phyloP scores from a whole-genome alignment of 2,888 invertebrate species.

The Nineta flava region DNA sequence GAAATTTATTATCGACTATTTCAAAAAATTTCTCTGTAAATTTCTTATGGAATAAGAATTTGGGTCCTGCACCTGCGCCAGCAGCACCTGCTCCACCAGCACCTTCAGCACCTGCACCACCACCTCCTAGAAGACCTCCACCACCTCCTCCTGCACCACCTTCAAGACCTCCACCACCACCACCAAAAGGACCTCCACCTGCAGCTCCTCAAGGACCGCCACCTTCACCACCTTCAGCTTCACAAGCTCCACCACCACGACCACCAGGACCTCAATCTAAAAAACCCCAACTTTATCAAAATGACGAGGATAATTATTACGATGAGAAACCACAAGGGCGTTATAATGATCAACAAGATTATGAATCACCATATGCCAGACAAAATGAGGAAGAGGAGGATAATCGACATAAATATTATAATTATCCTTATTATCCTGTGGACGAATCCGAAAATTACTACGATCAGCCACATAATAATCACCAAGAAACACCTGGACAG shows the following conservation, averaged over 20 bases:
- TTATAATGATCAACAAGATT: too few relatives aligned
- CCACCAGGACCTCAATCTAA: conserved; percentile 16
- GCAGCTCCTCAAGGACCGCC: conserved; percentile 9
- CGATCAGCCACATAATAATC: neutral
- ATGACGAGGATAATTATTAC: conserved; percentile 3
- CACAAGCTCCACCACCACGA: conserved; percentile 11
- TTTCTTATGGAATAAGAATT: neutral
- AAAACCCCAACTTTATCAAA: neutral
- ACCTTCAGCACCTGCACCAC: neutral
- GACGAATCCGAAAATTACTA: neutral
- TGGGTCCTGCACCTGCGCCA: neutral
- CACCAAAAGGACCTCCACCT: conserved; percentile 11
- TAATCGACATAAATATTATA: conserved; percentile 9
- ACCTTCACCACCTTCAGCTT: conserved; percentile 4
- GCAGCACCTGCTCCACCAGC: conserved; percentile 5
- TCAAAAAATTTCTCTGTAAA: neutral
- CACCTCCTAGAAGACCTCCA: conserved; percentile 8
- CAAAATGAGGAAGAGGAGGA: conserved; percentile 3
- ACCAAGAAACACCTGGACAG: too few relatives aligned
- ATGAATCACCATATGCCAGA: too few relatives aligned
- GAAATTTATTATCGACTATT: neutral
- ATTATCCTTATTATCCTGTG: neutral
- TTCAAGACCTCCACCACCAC: conserved; percentile 1
- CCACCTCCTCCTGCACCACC: conserved; percentile 9
- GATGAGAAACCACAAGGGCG: neutral